Base-by-base conservation (phyloP, 2,113 vertebrate genomes). In the Coregonus clupeaformis region DNA sequence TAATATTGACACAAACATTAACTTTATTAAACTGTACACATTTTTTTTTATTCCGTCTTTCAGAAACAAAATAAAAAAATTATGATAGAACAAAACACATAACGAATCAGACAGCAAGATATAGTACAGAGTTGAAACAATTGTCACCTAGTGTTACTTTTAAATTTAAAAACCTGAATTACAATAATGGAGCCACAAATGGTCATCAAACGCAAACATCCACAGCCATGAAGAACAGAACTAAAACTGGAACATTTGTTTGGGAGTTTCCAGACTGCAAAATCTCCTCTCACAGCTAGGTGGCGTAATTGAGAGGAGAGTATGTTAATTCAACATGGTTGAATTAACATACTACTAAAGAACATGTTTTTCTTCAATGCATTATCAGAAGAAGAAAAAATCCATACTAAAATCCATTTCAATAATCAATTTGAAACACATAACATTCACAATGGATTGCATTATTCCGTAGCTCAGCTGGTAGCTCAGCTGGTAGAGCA, bases 371-470 rank as follows among this genome's bases (percentile, higher is more conserved):
- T 25, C 22, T 65, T 65, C 24, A 27, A 29, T 16, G 9, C 24
- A 29, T 25, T 25, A 11, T 65, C 9, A 65, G 14, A 27, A 65
- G 4, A 65, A 65, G 1, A 27, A 27, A 27, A 62, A 5, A 77
- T 74, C 60, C 47, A 76, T 29, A 80, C 77, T 82, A 67, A 69
- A 27, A 57, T 70, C 36, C 68, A 78, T 42, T 42, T 42, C 36
- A 12, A 2, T 42, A 42, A 42, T 42, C 2, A 11, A 42, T 2
- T 63, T 71, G 77, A 68, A 81, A 82, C 82, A 83, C 84, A 59
- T 74, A 77, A 81, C 80, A 42, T 42, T 86, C 79, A 82, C 75
- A 84, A 87, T 80, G 76, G 80, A 88, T 87, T 86, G 67, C 81
- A 81, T 85, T 42, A 42, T 42, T 36, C n/a, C n/a, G n/a, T n/a